Conservation (phyloP, 2,113 vertebrate species). For the Thryonomys swinderianus region DNA sequence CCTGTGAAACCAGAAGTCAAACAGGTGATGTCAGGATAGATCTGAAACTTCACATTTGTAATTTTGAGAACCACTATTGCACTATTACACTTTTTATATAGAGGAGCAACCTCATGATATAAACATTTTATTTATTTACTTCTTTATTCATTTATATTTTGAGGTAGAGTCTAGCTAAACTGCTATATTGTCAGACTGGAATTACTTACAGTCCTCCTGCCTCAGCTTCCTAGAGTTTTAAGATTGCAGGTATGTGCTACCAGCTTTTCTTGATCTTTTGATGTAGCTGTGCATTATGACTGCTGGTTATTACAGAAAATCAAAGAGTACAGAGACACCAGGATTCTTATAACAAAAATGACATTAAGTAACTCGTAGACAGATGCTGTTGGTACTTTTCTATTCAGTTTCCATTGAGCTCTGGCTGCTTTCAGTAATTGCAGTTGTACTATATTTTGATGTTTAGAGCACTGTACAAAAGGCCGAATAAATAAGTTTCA, state of each 20-base stretch:
- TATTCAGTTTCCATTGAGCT: background rate
- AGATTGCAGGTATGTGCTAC: background rate
- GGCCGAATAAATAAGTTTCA: background rate
- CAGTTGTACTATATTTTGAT: background rate
- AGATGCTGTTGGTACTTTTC: conserved; percentile 16
- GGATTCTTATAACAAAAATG: background rate
- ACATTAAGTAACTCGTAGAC: background rate
- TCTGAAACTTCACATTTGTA: background rate
- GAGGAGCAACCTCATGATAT: background rate
- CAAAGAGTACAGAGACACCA: background rate
- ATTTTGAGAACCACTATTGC: background rate
- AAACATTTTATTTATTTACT: background rate
- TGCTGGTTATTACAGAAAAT: conserved; percentile 1
- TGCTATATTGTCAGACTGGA: background rate
- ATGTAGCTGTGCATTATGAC: background rate
- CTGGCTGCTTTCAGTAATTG: background rate
- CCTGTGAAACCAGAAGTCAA: background rate
- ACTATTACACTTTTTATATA: background rate
- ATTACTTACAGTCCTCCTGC: background rate
- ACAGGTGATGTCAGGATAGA: background rate
- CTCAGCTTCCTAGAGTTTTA: background rate
- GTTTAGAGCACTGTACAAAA: background rate
- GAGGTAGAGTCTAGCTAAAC: background rate
- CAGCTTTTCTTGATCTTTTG: background rate
- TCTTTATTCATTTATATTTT: background rate